Evolutionary conservation across 2,113 vertebrate species (phyloP), one percentile per base, ranked within the genome.

Genomic region (Melanerpes formicivorus): DNA sequence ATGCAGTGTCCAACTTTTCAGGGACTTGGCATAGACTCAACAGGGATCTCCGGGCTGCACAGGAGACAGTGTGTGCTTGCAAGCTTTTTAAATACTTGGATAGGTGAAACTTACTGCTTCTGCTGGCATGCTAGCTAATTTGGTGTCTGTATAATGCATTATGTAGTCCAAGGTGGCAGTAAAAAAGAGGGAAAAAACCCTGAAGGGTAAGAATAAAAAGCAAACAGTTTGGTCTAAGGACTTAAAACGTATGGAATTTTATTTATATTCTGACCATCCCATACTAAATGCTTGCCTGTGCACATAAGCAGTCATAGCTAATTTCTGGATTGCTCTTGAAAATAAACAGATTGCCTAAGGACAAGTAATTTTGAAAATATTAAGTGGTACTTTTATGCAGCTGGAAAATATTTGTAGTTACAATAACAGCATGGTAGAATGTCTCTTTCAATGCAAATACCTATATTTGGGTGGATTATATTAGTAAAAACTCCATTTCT

Each of bases 1-100:
- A 97, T 97, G 97, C 97, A 98, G 98, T 98, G 98, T 98, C 97
- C 98, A 98, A 98, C 98, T 98, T 98, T 97, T 97, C 97, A 98
- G 97, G 96, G 97, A 97, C 96, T 98, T 98, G 98, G 98, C 98
- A 98, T 93, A 89, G 94, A 97, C 95, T 97, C 95, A 97, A 95
- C 92, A 97, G 97, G 97, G 96, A 98, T 98, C 98, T 98, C 97
- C 91, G 95, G 97, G 97, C 95, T 96, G 97, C 96, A 97, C 95
- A 97, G 96, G 97, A 98, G 97, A 97, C 95, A 94, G 95, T 95
- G 95, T 97, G 93, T 96, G 94, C 96, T 97, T 96, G 95, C 96
- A 97, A 96, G 96, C 95, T 97, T 96, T 97, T 96, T 90, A 94
- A 95, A 95, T 96, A 95, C 97, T 98, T 95, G 97, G 94, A 92